Percentiles rank a stretch among this genome's conserved stretches.
phyloP scores from a whole-genome alignment of 2,113 vertebrate species.

The Platysteira castanea region DNA sequence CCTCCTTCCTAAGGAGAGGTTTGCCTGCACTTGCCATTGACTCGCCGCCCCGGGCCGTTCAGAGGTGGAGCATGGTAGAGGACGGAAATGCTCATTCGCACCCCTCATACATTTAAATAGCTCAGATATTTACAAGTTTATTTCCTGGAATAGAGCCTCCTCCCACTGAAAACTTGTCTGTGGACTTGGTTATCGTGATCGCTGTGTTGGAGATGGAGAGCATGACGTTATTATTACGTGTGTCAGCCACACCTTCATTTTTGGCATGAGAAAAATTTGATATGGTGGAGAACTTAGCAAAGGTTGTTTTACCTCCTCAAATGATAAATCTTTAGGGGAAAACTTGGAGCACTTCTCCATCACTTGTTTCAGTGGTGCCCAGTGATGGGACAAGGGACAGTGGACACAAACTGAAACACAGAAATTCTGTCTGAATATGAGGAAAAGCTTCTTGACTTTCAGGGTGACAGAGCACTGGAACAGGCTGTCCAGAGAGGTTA shows the following conservation, averaged over 20 bases:
- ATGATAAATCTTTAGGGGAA: neutral
- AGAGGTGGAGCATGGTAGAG: neutral
- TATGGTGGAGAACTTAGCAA: neutral
- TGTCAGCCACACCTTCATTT: neutral
- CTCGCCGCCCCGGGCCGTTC: neutral
- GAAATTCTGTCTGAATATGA: neutral
- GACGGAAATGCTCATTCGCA: neutral
- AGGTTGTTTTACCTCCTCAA: neutral
- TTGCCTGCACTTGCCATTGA: neutral
- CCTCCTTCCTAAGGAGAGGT: neutral
- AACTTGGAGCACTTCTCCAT: neutral
- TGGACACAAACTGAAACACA: too few relatives aligned
- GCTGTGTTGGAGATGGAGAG: neutral
- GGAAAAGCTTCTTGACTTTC: neutral
- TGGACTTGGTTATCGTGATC: neutral
- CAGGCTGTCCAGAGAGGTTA: neutral
- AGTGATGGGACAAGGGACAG: neutral
- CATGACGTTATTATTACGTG: accelerated
- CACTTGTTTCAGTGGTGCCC: neutral
- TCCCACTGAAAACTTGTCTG: neutral
- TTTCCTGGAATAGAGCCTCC: neutral
- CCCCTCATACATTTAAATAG: neutral
- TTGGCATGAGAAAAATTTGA: neutral
- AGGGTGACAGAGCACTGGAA: neutral
- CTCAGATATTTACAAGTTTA: neutral